Conservation (phyloP, 2,113 vertebrate species). For the Proterorhinus semilunaris region DNA sequence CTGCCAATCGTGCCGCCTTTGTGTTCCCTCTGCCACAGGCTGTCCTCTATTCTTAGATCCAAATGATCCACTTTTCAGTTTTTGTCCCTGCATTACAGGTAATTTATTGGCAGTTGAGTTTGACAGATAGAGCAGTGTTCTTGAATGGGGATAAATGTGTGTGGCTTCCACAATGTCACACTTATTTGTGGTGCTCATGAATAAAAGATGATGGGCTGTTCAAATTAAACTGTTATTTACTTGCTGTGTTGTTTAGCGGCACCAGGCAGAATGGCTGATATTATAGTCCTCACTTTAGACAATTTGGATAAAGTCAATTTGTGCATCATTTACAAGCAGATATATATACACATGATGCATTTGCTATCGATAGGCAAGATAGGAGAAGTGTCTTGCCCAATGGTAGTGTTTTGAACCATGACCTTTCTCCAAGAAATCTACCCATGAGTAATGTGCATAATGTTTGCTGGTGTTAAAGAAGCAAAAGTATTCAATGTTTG, state of each 20-base stretch:
- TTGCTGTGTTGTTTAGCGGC: neutral
- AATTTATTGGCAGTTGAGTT: conserved; percentile 42
- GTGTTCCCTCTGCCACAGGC: conserved; percentile 60
- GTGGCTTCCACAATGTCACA: conserved; percentile 23
- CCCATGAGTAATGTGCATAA: too few relatives aligned
- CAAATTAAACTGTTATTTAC: conserved; percentile 1
- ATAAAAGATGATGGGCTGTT: conserved; percentile 11
- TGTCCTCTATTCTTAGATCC: conserved; percentile 62
- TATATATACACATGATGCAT: too few relatives aligned
- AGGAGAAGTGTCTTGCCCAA: too few relatives aligned
- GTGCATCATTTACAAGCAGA: too few relatives aligned
- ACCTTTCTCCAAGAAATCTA: too few relatives aligned
- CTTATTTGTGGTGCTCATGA: conserved; percentile 20
- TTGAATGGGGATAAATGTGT: conserved; percentile 24
- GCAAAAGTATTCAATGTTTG: too few relatives aligned
- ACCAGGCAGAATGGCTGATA: neutral
- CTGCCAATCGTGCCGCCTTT: conserved; percentile 40
- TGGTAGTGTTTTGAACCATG: too few relatives aligned
- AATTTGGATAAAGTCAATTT: too few relatives aligned
- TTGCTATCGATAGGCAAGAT: too few relatives aligned
- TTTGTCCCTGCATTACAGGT: conserved; percentile 36
- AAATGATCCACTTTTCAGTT: conserved; percentile 57
- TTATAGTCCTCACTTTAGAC: neutral
- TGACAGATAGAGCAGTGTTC: conserved; percentile 43
- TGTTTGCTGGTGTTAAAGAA: too few relatives aligned